Evolutionary conservation across 1,140 invertebrate species (phyloP).

Genomic region (Apis dorsata): DNA sequence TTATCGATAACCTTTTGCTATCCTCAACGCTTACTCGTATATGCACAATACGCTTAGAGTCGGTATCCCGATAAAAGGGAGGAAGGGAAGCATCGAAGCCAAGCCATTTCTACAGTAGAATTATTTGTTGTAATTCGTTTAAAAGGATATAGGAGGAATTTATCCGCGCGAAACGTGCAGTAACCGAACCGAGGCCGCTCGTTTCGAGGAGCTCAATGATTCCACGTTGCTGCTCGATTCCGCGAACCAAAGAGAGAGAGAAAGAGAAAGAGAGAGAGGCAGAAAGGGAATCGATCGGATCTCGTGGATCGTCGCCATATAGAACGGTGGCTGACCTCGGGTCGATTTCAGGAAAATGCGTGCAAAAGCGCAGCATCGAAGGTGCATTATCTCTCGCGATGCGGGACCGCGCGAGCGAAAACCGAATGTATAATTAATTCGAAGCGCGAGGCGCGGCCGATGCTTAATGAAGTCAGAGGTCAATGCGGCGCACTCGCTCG

Average conservation of each 20-base stretch:
- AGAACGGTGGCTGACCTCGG: neutral
- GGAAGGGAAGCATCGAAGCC: neutral
- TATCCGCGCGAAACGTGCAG: neutral
- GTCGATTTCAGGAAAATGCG: slow-evolving; percentile 16
- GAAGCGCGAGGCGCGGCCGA: slow-evolving; percentile 30
- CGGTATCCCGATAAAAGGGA: neutral
- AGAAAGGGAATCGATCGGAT: slow-evolving; percentile 6
- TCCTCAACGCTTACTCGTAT: too few species aligned
- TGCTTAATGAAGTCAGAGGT: slow-evolving; percentile 60
- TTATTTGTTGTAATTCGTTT: neutral
- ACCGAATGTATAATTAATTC: slow-evolving; percentile 61
- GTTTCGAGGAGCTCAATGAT: neutral
- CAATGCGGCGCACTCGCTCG: slow-evolving; percentile 32
- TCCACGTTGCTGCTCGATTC: neutral
- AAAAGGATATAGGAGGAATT: too few species aligned
- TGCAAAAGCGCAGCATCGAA: slow-evolving; percentile 21
- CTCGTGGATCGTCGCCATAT: neutral
- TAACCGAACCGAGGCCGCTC: neutral
- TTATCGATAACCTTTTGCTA: too few species aligned
- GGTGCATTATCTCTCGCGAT: slow-evolving; percentile 35
- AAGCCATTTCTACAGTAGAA: neutral
- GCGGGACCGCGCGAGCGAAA: slow-evolving; percentile 2
- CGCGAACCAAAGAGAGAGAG: neutral
- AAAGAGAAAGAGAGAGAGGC: neutral
- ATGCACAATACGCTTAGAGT: too few species aligned